These are phyloP conservation scores for Anomalospiza imberbis DNA, from an alignment of 2,797 vertebrate species.

Conservation along the genomic window DNA sequence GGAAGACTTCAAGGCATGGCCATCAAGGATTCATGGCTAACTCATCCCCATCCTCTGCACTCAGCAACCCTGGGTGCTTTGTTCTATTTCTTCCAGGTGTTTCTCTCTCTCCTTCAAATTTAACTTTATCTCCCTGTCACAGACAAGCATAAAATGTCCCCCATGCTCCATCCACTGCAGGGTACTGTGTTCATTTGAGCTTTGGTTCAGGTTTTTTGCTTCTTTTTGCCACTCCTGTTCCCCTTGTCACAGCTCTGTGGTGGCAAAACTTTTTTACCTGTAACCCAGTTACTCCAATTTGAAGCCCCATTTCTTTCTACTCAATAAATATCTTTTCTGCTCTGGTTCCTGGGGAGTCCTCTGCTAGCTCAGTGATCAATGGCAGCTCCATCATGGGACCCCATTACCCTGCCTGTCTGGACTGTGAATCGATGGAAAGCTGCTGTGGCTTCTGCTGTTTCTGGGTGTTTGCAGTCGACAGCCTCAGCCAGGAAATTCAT, in stretches of 20 bases:
- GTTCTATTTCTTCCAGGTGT: neutral
- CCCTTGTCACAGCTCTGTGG: neutral
- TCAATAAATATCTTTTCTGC: neutral
- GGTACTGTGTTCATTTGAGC: neutral
- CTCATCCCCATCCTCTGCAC: neutral
- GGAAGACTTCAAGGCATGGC: neutral
- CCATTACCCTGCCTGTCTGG: neutral
- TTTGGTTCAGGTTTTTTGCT: neutral
- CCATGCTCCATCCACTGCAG: neutral
- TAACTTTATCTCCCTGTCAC: neutral
- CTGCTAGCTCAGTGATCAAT: neutral
- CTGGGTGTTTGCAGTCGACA: fast-evolving
- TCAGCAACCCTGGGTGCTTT: neutral
- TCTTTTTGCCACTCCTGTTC: neutral
- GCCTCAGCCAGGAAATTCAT: fast-evolving
- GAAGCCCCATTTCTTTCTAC: neutral
- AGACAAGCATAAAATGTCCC: neutral
- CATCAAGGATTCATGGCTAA: fast-evolving
- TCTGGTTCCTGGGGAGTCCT: neutral
- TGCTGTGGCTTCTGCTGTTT: neutral
- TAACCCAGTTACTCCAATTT: neutral
- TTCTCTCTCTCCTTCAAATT: neutral
- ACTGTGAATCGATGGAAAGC: neutral
- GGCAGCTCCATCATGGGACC: neutral
- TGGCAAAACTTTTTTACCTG: neutral